Base-by-base conservation (phyloP, 2,113 vertebrate species). In the Orthonyx spaldingii region DNA sequence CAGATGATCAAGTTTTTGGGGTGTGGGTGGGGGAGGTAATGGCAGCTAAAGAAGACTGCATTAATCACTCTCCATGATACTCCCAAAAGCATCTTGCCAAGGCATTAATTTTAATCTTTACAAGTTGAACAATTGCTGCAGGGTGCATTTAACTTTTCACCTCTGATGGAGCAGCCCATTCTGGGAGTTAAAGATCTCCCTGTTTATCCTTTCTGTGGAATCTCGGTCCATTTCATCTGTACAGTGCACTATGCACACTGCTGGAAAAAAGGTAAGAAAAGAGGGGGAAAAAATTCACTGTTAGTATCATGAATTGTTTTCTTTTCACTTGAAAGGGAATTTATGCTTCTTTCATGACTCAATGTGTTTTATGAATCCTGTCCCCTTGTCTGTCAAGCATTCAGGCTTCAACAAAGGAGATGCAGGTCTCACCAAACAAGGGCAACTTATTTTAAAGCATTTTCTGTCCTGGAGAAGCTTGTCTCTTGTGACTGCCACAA, bases 91-190 rank as follows among this genome's bases (percentile, higher is more conserved):
- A 94, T 96, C 89, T 94, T 96, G 95, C 93, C 90, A 91, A 97
- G 90, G 84, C 92, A 96, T 97, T 96, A 93, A 96, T 97, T 97
- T 97, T 96, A 94, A 95, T 95, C 90, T 97, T 97, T 97, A 92
- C 69, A 92, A 96, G 96, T 80, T 89, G 95, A 90, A 93, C 6
- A 44, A 55, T 49, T 35, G 87, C 96, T 94, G 60, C 55, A 63
- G 95, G 92, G 84, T 94, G 61, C 92, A 61, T 91, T 93, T 97
- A 96, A 97, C 91, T 96, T 90, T 96, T 91, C 85, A 68, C 71
- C 92, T 97, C 82, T 37, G 71, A 66, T 87, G 35, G 66, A 94
- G 75, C 59, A 77, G 76, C 41, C 46, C 72, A 63, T 82, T 94
- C 68, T 64, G 19, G 27, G 81, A 97, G 77, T 93, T 90, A 84